Evolutionary conservation across 92 coral and sea anemone genomes (phyloP).

Genomic region (Epizoanthus stellaris): DNA sequence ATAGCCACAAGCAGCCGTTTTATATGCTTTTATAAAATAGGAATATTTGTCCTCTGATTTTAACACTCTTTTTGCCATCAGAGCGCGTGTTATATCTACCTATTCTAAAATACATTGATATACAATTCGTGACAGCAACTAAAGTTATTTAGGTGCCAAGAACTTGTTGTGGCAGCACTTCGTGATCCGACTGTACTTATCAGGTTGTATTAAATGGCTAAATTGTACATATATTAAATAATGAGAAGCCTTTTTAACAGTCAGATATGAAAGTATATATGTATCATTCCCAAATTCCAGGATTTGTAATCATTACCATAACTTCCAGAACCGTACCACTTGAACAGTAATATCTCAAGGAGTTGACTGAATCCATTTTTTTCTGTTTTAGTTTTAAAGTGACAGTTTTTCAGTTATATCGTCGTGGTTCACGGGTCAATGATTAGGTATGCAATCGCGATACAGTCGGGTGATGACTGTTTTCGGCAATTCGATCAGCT

Average conservation of each 20-base stretch:
- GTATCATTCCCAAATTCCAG: neutral
- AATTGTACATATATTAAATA: neutral
- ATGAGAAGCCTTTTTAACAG: neutral
- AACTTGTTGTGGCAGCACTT: too few species aligned
- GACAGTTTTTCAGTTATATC: neutral
- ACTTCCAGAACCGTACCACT: neutral
- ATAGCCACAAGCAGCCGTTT: too few species aligned
- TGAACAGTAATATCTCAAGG: neutral
- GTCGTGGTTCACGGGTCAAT: neutral
- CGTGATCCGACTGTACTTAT: too few species aligned
- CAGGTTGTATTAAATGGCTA: too few species aligned
- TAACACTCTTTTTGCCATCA: too few species aligned
- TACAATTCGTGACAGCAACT: too few species aligned
- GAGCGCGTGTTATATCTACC: too few species aligned
- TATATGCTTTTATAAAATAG: too few species aligned
- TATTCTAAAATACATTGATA: too few species aligned
- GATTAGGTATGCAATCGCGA: constrained; percentile 1
- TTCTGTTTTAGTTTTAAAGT: constrained; percentile 1
- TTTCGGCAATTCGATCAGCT: constrained; percentile 30
- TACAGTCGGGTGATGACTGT: neutral
- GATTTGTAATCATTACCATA: neutral
- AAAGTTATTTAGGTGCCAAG: too few species aligned
- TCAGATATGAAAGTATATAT: neutral
- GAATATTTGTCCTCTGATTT: too few species aligned
- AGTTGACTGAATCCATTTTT: neutral